Conservation (phyloP, 92 coral and sea anemone genomes). For the Nematostella vectensis region DNA sequence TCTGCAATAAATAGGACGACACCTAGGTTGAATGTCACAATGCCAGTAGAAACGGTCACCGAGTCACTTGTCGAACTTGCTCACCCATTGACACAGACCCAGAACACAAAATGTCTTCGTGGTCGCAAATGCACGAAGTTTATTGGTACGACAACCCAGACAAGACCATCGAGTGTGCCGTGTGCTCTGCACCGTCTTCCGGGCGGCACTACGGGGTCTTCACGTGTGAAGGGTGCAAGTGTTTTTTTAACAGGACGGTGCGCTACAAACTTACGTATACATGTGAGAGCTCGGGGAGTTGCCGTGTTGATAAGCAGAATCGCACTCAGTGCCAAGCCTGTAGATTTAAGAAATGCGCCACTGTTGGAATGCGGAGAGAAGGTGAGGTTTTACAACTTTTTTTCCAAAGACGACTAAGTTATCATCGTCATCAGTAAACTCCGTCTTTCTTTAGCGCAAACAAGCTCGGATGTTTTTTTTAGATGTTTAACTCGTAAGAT, state of each 20-base stretch:
- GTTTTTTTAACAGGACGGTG: slow-evolving; percentile 73
- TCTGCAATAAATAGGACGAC: too few relatives aligned
- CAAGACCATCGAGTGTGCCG: slow-evolving; percentile 57
- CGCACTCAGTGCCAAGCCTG: slow-evolving; percentile 75
- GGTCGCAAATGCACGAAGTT: slow-evolving; percentile 58
- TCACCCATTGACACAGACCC: too few relatives aligned
- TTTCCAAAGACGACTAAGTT: background rate
- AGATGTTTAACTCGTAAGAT: too few relatives aligned
- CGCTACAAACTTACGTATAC: slow-evolving; percentile 64
- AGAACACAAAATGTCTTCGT: slow-evolving; percentile 31
- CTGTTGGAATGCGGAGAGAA: slow-evolving; percentile 67
- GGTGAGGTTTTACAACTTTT: slow-evolving; percentile 41
- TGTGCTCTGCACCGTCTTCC: slow-evolving; percentile 61
- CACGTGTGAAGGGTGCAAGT: slow-evolving; percentile 72
- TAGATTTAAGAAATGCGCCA: slow-evolving; percentile 63
- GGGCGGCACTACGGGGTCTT: slow-evolving; percentile 72
- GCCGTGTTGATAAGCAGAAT: slow-evolving; percentile 59
- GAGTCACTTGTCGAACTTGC: too few relatives aligned
- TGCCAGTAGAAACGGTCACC: too few relatives aligned
- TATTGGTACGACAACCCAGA: slow-evolving; percentile 67
- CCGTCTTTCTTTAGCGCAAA: background rate
- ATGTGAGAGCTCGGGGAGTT: slow-evolving; percentile 49
- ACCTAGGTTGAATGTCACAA: too few relatives aligned
- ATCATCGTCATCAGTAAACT: background rate
- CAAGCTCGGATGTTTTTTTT: background rate